A percentile compares a stretch with the other conserved stretches of the same genome.
Conservation (phyloP, 2,888 invertebrate genomes). For the Stomorhina lunata region DNA sequence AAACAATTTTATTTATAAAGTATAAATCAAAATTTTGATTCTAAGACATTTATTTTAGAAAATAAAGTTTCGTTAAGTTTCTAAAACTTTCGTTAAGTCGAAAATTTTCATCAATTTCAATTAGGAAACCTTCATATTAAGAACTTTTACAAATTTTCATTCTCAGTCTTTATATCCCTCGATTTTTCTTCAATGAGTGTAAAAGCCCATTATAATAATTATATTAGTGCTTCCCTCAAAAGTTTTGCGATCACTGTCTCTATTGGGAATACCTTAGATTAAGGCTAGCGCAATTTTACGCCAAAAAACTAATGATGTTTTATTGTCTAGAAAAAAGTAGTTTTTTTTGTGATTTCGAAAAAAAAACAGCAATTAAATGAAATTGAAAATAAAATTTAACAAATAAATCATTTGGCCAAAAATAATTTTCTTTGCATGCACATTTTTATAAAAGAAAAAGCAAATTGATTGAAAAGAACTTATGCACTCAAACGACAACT, state of each 20-base stretch:
- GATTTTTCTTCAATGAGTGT: no score
- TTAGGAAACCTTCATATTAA: no score
- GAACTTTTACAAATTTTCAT: no score
- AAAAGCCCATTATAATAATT: no score
- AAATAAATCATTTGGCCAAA: slow-evolving; percentile 51
- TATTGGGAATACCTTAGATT: not conserved
- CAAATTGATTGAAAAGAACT: slow-evolving; percentile 43
- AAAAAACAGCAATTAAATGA: slow-evolving; percentile 5
- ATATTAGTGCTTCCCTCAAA: not conserved
- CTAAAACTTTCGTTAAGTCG: no score
- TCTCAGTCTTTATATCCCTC: no score
- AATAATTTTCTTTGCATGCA: slow-evolving; percentile 51
- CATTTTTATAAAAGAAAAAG: slow-evolving; percentile 30
- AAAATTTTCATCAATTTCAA: no score
- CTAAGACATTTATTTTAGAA: no score
- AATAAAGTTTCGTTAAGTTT: no score
- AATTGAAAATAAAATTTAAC: slow-evolving; percentile 25
- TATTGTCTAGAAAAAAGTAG: slow-evolving; percentile 13
- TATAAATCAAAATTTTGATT: no score
- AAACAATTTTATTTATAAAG: no score
- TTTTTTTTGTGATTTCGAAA: slow-evolving; percentile 1
- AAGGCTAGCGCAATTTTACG: slow-evolving; percentile 9
- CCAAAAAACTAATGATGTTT: slow-evolving; percentile 39
- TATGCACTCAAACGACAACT: slow-evolving; percentile 11
- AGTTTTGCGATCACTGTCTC: slow-evolving; percentile 35